Conservation (phyloP, 2,113 vertebrate genomes). For the Cololabis saira region DNA sequence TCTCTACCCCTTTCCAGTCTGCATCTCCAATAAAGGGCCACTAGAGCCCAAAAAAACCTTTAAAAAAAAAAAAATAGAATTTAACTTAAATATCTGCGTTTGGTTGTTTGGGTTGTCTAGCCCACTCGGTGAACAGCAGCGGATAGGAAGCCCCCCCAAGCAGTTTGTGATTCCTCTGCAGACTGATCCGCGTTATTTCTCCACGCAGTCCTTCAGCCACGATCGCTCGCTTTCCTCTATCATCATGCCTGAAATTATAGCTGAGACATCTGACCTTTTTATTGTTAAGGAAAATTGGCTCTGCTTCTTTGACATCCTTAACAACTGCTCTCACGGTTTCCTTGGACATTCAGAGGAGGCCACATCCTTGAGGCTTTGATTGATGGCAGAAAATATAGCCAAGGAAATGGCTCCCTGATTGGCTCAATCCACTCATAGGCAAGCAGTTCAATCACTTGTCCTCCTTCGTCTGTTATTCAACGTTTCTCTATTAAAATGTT, state of each 20-base stretch:
- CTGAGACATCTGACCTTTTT: constrained; percentile 12
- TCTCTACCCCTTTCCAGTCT: too few species aligned
- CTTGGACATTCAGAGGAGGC: neutral
- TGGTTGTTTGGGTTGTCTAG: too few species aligned
- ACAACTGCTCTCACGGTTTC: neutral
- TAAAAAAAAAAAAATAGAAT: neutral
- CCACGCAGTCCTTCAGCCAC: neutral
- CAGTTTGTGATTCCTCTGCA: neutral
- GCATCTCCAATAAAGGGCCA: too few species aligned
- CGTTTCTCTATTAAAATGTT: neutral
- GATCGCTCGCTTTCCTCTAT: neutral
- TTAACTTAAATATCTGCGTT: neutral
- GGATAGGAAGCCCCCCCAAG: too few species aligned
- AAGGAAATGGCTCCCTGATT: constrained; percentile 27
- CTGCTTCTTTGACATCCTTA: constrained; percentile 10
- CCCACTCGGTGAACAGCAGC: neutral
- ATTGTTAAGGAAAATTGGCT: constrained; percentile 3
- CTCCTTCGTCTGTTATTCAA: neutral
- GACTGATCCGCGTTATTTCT: neutral
- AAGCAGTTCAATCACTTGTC: constrained; percentile 16
- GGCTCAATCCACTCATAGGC: neutral
- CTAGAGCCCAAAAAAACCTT: too few species aligned
- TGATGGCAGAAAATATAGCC: constrained; percentile 8
- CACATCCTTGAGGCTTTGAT: constrained; percentile 4
- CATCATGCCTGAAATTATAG: constrained; percentile 5